phyloP scores from a whole-genome alignment of 1,140 invertebrate genomes.

The Druon quercuslanigerum region DNA sequence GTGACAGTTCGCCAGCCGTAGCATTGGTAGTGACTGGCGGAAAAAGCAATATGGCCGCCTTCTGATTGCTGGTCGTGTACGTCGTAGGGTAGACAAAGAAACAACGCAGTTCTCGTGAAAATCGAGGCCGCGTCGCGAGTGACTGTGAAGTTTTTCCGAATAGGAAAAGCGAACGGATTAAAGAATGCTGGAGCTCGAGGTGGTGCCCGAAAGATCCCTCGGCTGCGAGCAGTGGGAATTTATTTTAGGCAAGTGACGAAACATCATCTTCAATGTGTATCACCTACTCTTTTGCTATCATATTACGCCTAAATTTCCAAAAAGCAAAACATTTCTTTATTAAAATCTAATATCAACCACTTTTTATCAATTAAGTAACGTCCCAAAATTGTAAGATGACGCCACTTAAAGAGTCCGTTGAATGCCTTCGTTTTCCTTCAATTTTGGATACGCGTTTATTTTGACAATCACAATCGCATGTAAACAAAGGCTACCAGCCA shows the following conservation, averaged over 20 bases:
- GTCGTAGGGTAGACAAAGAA: conserved; percentile 67
- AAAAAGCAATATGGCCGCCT: conserved; percentile 72
- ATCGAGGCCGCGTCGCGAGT: conserved; percentile 56
- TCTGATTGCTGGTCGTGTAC: conserved; percentile 62
- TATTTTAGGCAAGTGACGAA: conserved; percentile 88
- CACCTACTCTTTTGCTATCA: conserved; percentile 38
- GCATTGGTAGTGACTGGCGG: conserved; percentile 57
- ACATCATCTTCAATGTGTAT: conserved; percentile 43
- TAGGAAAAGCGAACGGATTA: conserved; percentile 45
- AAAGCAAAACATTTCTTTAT: conserved; percentile 24
- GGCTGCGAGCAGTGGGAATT: conserved; percentile 98
- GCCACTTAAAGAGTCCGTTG: background rate
- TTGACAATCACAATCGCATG: conserved; percentile 67
- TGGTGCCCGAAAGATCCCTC: conserved; percentile 95
- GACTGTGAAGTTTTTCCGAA: conserved; percentile 41
- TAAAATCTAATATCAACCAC: background rate
- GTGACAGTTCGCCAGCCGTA: conserved; percentile 69
- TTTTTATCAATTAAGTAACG: conserved; percentile 7
- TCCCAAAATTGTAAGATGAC: conserved; percentile 31
- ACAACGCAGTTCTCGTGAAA: conserved; percentile 69
- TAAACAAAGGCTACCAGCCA: conserved; percentile 63
- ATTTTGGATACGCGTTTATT: conserved; percentile 46
- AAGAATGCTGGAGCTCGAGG: conserved; percentile 95
- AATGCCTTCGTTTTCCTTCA: background rate
- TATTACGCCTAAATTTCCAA: conserved; percentile 55